phyloP scores from a whole-genome alignment of 2,113 vertebrate genomes.

The Mugil cephalus region DNA sequence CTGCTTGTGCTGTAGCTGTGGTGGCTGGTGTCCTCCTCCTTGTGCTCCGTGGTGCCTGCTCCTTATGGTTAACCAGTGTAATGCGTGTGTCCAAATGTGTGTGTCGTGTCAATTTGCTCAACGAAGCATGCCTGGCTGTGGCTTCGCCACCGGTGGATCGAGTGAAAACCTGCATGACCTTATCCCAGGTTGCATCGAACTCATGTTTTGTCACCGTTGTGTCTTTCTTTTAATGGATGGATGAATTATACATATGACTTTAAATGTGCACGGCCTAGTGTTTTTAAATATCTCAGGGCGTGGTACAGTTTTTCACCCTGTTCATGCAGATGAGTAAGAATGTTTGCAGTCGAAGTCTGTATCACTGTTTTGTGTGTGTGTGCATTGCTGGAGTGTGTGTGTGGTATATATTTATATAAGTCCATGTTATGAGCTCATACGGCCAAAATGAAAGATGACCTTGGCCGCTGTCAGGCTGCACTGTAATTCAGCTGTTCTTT shows the following conservation, averaged over 20 bases:
- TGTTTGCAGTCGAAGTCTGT: constrained; percentile 39
- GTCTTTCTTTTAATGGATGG: constrained; percentile 20
- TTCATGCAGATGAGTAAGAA: constrained; percentile 24
- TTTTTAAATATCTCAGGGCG: constrained; percentile 17
- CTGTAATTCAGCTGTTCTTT: constrained; percentile 71
- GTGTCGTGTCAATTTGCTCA: constrained; percentile 36
- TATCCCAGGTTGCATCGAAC: constrained; percentile 35
- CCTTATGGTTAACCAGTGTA: constrained; percentile 32
- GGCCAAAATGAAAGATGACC: constrained; percentile 73
- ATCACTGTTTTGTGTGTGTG: constrained; percentile 15
- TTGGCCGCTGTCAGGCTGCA: constrained; percentile 65
- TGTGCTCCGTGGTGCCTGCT: constrained; percentile 49
- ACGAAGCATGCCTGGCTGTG: constrained; percentile 64
- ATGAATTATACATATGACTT: constrained; percentile 16
- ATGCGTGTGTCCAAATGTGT: constrained; percentile 44
- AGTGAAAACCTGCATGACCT: constrained; percentile 66
- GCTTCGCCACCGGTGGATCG: constrained; percentile 44
- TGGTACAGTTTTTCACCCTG: constrained; percentile 23
- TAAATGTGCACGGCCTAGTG: constrained; percentile 57
- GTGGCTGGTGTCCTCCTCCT: constrained; percentile 54
- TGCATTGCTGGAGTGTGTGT: neutral
- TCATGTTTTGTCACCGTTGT: constrained; percentile 33
- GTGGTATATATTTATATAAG: constrained; percentile 28
- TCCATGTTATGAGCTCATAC: constrained; percentile 45
- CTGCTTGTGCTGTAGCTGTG: constrained; percentile 59